phyloP scores from a whole-genome alignment of 2,797 vertebrate species.

The Galaxias olidus region DNA sequence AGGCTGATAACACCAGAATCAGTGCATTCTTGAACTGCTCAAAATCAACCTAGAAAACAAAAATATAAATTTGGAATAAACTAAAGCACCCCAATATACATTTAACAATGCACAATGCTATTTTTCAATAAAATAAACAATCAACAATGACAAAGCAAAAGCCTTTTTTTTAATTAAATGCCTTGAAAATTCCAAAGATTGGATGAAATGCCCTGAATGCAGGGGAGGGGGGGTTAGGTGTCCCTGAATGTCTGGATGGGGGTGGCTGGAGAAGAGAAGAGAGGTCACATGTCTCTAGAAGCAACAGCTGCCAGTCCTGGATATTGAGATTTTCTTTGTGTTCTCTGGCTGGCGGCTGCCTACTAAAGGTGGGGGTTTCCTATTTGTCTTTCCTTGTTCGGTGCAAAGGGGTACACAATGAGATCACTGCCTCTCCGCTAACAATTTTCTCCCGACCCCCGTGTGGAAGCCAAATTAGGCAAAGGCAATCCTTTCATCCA shows the following conservation, averaged over 20 bases:
- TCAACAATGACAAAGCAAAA: not conserved
- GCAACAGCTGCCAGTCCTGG: slow-evolving; percentile 76
- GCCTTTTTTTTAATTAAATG: slow-evolving; percentile 9
- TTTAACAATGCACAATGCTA: slow-evolving; percentile 2
- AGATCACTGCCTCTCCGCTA: slow-evolving; percentile 35
- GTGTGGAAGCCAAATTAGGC: slow-evolving; percentile 7
- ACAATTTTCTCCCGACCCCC: slow-evolving; percentile 24
- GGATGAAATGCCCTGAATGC: slow-evolving; percentile 29
- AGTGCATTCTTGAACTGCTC: slow-evolving; percentile 93
- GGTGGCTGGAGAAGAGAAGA: slow-evolving; percentile 23
- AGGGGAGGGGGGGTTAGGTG: slow-evolving; percentile 2
- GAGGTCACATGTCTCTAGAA: slow-evolving; percentile 60
- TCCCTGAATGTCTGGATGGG: slow-evolving; percentile 47
- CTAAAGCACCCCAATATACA: not conserved
- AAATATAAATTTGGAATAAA: slow-evolving; percentile 3
- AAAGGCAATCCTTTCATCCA: slow-evolving; percentile 43
- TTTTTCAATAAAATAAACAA: slow-evolving; percentile 2
- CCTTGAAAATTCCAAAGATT: slow-evolving; percentile 45
- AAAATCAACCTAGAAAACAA: slow-evolving; percentile 85
- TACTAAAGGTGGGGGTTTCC: slow-evolving; percentile 6
- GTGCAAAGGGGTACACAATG: slow-evolving; percentile 33
- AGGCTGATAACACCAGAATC: slow-evolving; percentile 86
- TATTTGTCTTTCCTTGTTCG: slow-evolving; percentile 53
- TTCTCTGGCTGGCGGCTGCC: slow-evolving; percentile 45
- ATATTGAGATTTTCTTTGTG: slow-evolving; percentile 73